phyloP scores from a whole-genome alignment of 2,113 vertebrate species.

The Manacus vitellinus region DNA sequence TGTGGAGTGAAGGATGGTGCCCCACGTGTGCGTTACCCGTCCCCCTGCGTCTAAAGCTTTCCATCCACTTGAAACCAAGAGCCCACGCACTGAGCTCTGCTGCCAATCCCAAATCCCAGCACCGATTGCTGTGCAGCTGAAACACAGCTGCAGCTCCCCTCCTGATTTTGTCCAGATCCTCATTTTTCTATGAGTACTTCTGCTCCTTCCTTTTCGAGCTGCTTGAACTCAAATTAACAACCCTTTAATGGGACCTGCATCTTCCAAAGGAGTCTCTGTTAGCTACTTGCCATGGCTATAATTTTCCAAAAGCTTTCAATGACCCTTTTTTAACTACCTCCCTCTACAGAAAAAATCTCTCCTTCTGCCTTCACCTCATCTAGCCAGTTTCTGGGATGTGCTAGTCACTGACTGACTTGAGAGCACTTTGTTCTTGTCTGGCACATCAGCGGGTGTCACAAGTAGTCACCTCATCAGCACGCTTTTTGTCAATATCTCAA shows the following conservation, averaged over 20 bases:
- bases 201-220: background rate
- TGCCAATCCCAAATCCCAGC: background rate
- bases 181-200: background rate
- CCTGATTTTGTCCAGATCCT: background rate
- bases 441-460: background rate
- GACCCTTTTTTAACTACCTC: background rate
- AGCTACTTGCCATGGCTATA: background rate
- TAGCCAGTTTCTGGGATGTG: background rate
- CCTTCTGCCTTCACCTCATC: background rate
- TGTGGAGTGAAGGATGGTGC: fast-evolving
- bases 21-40: background rate
- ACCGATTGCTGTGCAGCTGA: background rate
- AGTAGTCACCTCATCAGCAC: background rate
- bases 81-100: background rate
- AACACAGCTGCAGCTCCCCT: background rate
- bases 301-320: background rate
- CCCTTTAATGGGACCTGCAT: background rate
- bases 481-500: background rate
- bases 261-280: background rate
- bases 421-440: background rate
- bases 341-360: background rate
- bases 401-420: background rate
- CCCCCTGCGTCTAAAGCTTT: background rate
- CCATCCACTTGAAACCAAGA: background rate
- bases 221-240: background rate